Conservation (phyloP, 2,113 vertebrate species). For the Lathamus discolor region DNA sequence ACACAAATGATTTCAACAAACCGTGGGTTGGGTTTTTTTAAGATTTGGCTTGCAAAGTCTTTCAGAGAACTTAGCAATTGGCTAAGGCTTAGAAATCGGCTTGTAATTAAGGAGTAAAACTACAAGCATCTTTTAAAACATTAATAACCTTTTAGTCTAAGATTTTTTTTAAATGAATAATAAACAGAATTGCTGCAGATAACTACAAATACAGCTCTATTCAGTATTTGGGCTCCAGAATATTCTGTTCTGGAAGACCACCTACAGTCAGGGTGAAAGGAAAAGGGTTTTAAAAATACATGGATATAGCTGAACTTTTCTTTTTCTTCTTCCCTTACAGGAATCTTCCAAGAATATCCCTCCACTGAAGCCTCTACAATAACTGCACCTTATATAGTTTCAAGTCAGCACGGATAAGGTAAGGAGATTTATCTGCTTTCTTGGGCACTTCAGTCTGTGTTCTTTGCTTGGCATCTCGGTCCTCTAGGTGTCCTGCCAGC, state of each 20-base stretch:
- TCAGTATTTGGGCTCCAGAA: not conserved
- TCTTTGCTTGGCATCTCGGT: not conserved
- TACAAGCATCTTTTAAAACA: not conserved
- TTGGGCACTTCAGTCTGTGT: no score
- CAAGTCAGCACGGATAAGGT: not conserved
- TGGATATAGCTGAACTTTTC: not conserved
- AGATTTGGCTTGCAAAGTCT: not conserved
- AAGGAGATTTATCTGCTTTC: not conserved
- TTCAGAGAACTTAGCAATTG: not conserved
- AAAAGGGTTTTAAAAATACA: not conserved
- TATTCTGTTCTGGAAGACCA: not conserved
- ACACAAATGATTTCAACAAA: not conserved
- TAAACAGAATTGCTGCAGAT: not conserved
- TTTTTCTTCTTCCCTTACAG: not conserved
- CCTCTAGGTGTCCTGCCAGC: not conserved
- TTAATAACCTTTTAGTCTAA: not conserved
- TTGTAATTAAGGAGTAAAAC: not conserved
- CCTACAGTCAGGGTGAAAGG: not conserved
- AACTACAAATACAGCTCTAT: not conserved
- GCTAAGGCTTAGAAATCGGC: not conserved
- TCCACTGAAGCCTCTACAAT: not conserved
- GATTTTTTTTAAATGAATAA: not conserved
- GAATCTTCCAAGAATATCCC: not conserved
- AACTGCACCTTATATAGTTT: fast-evolving
- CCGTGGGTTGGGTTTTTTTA: not conserved